phyloP scores from a whole-genome alignment of 2,113 vertebrate genomes.

The Rana temporaria region DNA sequence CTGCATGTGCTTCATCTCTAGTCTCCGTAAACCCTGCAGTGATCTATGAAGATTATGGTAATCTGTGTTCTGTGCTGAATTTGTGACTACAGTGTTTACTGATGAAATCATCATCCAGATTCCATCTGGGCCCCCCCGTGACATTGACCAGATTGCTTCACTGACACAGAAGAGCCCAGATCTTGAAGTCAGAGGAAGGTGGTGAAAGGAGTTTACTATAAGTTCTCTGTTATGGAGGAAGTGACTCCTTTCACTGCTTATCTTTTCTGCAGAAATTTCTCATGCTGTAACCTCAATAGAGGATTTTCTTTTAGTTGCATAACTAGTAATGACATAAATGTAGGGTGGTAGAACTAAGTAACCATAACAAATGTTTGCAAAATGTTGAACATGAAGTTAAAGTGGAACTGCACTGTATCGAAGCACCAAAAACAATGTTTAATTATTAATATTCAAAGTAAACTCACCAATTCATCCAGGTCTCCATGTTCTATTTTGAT shows the following conservation, averaged over 20 bases:
- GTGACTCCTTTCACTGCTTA: constrained; percentile 20
- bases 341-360: too few relatives aligned
- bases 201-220: not conserved
- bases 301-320: too few relatives aligned
- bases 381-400: too few relatives aligned
- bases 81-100: not conserved
- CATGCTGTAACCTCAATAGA: not conserved
- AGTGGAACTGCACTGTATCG: too few relatives aligned
- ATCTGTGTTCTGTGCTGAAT: not conserved
- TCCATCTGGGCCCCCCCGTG: constrained; percentile 16
- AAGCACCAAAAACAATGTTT: too few relatives aligned
- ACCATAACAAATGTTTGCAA: too few relatives aligned
- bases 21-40: not conserved
- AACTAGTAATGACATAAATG: too few relatives aligned
- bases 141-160: constrained; percentile 22
- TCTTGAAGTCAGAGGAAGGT: constrained; percentile 15
- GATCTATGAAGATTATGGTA: not conserved
- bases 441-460: too few relatives aligned
- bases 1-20: too few relatives aligned
- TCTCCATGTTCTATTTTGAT: too few relatives aligned
- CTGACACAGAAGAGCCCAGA: constrained; percentile 27
- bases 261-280: constrained; percentile 30
- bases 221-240: constrained; percentile 25
- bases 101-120: constrained; percentile 14
- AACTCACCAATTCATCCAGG: too few relatives aligned